Percentiles rank a stretch among this genome's conserved stretches.
These are phyloP conservation scores for Drosophila nannoptera DNA, from an alignment of 1,140 invertebrate genomes.

Conservation along the genomic window DNA sequence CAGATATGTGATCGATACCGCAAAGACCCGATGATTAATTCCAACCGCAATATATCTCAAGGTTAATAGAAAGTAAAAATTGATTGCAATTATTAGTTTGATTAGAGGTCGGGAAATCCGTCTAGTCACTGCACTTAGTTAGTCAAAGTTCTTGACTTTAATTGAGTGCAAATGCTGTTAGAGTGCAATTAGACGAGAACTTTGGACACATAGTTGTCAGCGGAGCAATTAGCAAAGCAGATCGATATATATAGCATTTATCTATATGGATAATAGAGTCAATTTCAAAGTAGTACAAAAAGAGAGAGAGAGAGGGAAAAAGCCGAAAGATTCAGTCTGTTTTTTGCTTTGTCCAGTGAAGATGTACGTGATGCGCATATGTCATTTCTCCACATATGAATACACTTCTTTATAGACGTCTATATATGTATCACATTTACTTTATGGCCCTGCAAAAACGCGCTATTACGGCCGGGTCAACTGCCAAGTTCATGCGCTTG, in stretches of 20 bases:
- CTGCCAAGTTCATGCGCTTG: constrained; percentile 66
- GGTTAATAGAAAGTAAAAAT: constrained; percentile 14
- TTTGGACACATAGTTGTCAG: background rate
- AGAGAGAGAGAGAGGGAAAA: too few relatives aligned
- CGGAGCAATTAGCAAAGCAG: constrained; percentile 3
- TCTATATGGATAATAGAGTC: background rate
- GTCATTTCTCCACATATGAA: too few relatives aligned
- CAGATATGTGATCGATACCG: too few relatives aligned
- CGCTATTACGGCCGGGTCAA: constrained; percentile 51
- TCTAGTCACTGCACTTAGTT: constrained; percentile 34
- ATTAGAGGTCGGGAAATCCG: constrained; percentile 27
- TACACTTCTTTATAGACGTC: too few relatives aligned
- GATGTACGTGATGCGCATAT: too few relatives aligned
- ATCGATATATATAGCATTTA: background rate
- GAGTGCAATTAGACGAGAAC: constrained; percentile 24
- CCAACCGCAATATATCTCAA: constrained; percentile 2
- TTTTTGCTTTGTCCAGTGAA: too few relatives aligned
- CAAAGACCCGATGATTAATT: background rate
- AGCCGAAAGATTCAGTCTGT: too few relatives aligned
- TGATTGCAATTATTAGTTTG: constrained; percentile 19
- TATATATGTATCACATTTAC: background rate
- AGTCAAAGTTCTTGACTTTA: constrained; percentile 39
- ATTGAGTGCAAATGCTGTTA: constrained; percentile 17
- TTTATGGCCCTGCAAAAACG: background rate
- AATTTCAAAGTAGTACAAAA: background rate